Base-by-base conservation (phyloP, 2,888 invertebrate genomes). In the Nomada goodeniana region DNA sequence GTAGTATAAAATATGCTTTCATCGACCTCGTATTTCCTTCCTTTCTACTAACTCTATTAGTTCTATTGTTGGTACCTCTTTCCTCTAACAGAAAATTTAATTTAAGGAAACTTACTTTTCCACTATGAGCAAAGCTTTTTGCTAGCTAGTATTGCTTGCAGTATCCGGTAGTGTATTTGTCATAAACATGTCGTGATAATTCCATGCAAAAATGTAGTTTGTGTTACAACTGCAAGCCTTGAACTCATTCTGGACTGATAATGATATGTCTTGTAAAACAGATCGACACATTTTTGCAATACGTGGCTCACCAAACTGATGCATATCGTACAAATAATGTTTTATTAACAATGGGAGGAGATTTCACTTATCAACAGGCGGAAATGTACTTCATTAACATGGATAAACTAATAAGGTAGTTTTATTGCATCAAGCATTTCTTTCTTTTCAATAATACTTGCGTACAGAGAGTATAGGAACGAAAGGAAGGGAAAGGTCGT, bases 321-420 rank as follows among this genome's bases (percentile, higher is more conserved):
- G 91, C 93, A 69, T 97, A 96, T 92, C 94, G 95, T 50, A 96
- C 97, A 1, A 96, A 96, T 89, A 97, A 98, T 91, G 94, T 98
- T 0, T 95, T 97, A 73, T 92, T 98, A 76, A 97, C 98, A 0
- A 98, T 98, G 98, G 98, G 98, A 0, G 97, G 97, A 44, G 98
- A 98, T 94, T 98, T 98, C 92, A 97, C 97, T 11, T 98, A 97
- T 92, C 97, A 97, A 91, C 96, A 97, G 89, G 98, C 98, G 0
- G 94, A 95, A 81, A 95, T 96, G 93, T 97, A 97, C 96, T 98
- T 96, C 94, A 96, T 95, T 83, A 98, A 98, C 93, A 93, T 98
- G 93, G 98, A 98, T 93, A 97, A 96, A 93, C 94, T 98, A 63
- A 98, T 99, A 90, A 95, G 96, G 95, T 96, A 94, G 47, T 18